Evolutionary conservation across 2,888 invertebrate genomes (phyloP), one percentile per base, ranked within the genome.

Genomic region (Xestia xanthographa): DNA sequence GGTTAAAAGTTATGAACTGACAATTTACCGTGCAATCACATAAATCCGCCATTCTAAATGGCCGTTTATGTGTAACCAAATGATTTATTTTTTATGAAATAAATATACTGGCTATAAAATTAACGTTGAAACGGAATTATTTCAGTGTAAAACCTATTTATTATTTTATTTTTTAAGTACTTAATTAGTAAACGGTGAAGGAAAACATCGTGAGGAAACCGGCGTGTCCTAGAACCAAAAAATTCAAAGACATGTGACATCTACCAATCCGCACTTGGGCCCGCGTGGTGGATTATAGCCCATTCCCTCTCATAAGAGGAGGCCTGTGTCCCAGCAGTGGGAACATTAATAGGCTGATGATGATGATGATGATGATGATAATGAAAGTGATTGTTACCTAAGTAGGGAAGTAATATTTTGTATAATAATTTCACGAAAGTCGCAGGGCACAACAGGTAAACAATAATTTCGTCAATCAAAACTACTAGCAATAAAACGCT

Each of bases 1-100:
- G n/a, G n/a, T n/a, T n/a, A n/a, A n/a, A n/a, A 74, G 20, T 60
- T 41, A 75, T 5, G 38, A 58, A 38, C n/a, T 45, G 41, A 41
- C 5, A 76, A 76, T 22, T 63, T 26, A 60, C 69, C 41, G 34
- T 62, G 6, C 9, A 50, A 77, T 79, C 26, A 56, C n/a, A 69
- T 29, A 69, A 78, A 76, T 43, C 17, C 17, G 50, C 26, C 17
- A 14, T 69, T 60, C 26, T 58, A 20, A 67, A 76, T 78, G 0
- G 29, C 34, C 11, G 58, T 56, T 20, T 43, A 29, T 1, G 67
- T n/a, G 78, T 43, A 26, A 41, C 34, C 17, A 48, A 77, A 76
- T 41, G 26, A 41, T 58, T 66, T 45, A 1, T n/a, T 29, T 45
- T 45, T n/a, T 29, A 12, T 17, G 17, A 1, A 29, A 48, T 43